Evolutionary conservation across 37 sponge, comb jelly and placozoan species (phyloP).

Genomic region (Aplysina aerophoba): DNA sequence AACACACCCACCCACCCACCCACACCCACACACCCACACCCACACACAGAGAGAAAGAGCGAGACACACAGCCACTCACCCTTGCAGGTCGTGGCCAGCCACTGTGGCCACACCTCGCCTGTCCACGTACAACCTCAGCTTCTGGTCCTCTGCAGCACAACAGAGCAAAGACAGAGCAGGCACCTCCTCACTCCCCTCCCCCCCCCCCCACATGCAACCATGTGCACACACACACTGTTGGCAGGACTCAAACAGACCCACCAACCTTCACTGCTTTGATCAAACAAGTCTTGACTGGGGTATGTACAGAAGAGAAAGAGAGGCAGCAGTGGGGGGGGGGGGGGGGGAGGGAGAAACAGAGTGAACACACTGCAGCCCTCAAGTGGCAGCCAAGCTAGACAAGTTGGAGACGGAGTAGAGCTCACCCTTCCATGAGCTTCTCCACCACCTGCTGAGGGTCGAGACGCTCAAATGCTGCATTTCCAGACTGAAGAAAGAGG

Average conservation of each 20-base stretch:
- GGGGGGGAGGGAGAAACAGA: too few species aligned
- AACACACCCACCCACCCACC: not conserved
- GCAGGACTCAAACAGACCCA: not conserved
- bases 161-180: not conserved
- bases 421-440: conserved; percentile 31
- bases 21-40: conserved; percentile 40
- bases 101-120: conserved; percentile 21
- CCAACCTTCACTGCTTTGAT: not conserved
- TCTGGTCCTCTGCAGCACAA: conserved; percentile 16
- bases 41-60: conserved; percentile 30
- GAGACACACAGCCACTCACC: conserved; percentile 9
- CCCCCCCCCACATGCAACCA: not conserved
- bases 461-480: not conserved
- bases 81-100: not conserved
- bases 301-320: not conserved
- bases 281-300: not conserved
- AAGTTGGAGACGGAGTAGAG: not conserved
- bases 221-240: too few species aligned
- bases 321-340: too few species aligned
- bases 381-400: not conserved
- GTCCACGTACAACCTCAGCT: conserved; percentile 22
- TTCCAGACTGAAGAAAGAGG: not conserved
- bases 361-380: not conserved
- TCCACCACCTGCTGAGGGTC: conserved; percentile 2
- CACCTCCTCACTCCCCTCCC: not conserved